Evolutionary conservation across 2,797 vertebrate species (phyloP), one percentile per base, ranked within the genome.

Genomic region (Dallia pectoralis): DNA sequence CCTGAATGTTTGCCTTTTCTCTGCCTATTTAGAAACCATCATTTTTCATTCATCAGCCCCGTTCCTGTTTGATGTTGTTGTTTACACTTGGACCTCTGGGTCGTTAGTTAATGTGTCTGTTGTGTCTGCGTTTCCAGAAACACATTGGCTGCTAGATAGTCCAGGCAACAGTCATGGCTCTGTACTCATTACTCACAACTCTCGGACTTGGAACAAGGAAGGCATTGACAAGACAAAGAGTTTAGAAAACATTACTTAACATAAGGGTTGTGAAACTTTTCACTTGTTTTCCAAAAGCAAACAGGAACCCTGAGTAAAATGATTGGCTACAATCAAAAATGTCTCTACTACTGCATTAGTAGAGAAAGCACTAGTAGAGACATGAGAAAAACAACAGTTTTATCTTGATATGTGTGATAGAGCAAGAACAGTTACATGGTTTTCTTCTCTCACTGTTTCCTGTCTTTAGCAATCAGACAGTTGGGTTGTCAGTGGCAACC

Each of bases 231-330:
- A 48, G 49, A 74, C 74, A 76, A 49, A 81, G 75, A 16, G 56
- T 81, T 84, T 86, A 89, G 86, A 84, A 88, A 85, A 81, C 74
- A 67, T 81, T 85, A 79, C 79, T 79, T 84, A n/a, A 44, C 3
- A 44, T 1, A 44, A 11, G 40, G 40, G 40, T 44, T 44, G 3
- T 44, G 2, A 44, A 44, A 78, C 81, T 16, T 81, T 83, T 87
- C 81, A 82, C 77, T 73, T 32, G 44, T 74, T 78, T 79, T 81
- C 79, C 76, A 67, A 70, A 73, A 76, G 48, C 22, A 47, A 51
- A 69, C 56, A 4, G 76, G 33, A 79, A 69, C 73, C 70, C n/a
- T 51, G 40, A 82, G 84, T 71, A 84, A 79, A 40, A 9, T 36
- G 66, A 81, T 78, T 87, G 81, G 84, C 74, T 81, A 78, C 77